Evolutionary conservation across 2,113 vertebrate species (phyloP).

Genomic region (Stictonetta naevosa): DNA sequence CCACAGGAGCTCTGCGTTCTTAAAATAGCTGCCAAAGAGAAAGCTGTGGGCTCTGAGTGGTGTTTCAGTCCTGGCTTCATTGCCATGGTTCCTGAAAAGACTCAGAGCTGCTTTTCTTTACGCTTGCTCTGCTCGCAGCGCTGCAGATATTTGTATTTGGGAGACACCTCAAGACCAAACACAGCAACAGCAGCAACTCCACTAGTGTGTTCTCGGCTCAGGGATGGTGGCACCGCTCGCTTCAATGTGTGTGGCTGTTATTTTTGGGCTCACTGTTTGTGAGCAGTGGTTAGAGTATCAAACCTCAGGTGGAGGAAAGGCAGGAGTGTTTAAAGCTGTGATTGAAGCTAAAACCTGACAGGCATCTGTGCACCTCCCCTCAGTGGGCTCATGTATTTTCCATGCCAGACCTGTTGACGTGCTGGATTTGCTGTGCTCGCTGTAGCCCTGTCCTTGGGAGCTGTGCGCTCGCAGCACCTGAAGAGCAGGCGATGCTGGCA

Average conservation of each 20-base stretch:
- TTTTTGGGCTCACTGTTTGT: fast-evolving
- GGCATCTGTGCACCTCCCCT: background rate
- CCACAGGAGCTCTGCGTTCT: background rate
- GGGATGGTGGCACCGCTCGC: background rate
- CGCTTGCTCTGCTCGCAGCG: background rate
- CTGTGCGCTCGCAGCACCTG: no score
- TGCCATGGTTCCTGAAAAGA: background rate
- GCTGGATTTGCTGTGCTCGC: no score
- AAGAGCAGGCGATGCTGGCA: background rate
- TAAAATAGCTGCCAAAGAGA: background rate
- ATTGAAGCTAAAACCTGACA: background rate
- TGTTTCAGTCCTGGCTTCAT: fast-evolving
- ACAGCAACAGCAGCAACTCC: constrained; percentile 45
- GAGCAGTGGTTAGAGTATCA: fast-evolving
- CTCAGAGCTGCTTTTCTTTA: background rate
- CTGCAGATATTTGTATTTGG: constrained; percentile 12
- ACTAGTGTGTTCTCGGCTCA: background rate
- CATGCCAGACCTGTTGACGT: background rate
- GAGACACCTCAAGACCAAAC: constrained; percentile 49
- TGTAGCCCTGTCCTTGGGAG: no score
- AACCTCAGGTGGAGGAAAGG: fast-evolving
- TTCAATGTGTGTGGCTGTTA: fast-evolving
- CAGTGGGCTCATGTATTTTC: background rate
- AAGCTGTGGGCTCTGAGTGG: background rate
- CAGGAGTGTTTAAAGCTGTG: fast-evolving